These are phyloP conservation scores for Synanthedon vespiformis DNA, from an alignment of 2,888 invertebrate species.

Conservation along the genomic window DNA sequence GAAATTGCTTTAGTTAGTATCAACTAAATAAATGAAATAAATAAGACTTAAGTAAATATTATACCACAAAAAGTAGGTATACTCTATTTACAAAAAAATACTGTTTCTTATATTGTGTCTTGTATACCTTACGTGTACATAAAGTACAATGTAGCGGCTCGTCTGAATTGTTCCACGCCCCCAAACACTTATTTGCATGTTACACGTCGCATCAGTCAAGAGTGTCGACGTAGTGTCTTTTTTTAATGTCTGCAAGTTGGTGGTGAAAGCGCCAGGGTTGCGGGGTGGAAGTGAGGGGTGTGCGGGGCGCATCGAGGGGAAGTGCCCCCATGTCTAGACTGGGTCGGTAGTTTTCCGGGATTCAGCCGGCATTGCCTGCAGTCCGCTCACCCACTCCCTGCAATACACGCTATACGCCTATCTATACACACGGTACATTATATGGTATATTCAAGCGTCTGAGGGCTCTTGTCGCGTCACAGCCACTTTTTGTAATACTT, in stretches of 20 bases:
- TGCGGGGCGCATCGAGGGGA: constrained; percentile 38
- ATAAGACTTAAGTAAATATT: too few relatives aligned
- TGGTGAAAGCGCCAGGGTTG: constrained; percentile 55
- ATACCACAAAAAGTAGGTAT: too few relatives aligned
- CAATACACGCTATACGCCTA: constrained; percentile 43
- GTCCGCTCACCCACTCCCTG: constrained; percentile 66
- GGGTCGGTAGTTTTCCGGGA: constrained; percentile 72
- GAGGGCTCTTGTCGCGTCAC: constrained; percentile 58
- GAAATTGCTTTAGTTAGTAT: too few relatives aligned
- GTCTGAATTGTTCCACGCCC: constrained; percentile 38
- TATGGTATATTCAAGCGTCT: constrained; percentile 32
- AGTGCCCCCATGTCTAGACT: constrained; percentile 71
- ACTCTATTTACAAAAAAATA: too few relatives aligned
- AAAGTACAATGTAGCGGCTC: constrained; percentile 5
- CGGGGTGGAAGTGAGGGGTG: constrained; percentile 17
- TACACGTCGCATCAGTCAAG: constrained; percentile 49
- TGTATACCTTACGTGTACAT: too few relatives aligned
- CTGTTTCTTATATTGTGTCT: too few relatives aligned
- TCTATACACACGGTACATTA: constrained; percentile 15
- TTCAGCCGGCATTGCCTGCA: constrained; percentile 67
- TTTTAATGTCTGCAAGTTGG: constrained; percentile 59
- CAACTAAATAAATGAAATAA: too few relatives aligned
- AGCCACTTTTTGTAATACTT: constrained; percentile 51
- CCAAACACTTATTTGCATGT: constrained; percentile 37
- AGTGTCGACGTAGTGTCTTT: constrained; percentile 52